A percentile compares a stretch with the other conserved stretches of the same genome.
Conservation (phyloP, 2,888 invertebrate genomes). For the Asteroscopus sphinx region DNA sequence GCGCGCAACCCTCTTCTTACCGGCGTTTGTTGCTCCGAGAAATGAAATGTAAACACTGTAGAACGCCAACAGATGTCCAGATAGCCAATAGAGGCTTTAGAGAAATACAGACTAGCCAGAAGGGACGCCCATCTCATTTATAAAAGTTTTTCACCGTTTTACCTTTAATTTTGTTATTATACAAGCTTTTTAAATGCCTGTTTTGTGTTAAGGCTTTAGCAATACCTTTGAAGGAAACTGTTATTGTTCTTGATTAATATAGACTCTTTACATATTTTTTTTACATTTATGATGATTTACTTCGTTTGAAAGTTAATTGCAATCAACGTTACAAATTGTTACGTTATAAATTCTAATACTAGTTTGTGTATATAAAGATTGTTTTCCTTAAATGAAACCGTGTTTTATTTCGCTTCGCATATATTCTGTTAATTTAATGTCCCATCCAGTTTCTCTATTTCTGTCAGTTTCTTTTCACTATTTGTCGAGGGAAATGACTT, state of each 20-base stretch:
- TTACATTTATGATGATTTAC: no score
- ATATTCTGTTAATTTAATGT: constrained; percentile 18
- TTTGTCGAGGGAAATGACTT: constrained; percentile 87
- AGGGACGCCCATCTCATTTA: constrained; percentile 48
- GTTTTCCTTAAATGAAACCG: background rate
- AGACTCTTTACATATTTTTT: no score
- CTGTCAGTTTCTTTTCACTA: constrained; percentile 72
- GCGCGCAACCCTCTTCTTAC: constrained; percentile 77
- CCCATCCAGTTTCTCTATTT: constrained; percentile 68
- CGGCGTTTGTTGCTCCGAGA: constrained; percentile 84
- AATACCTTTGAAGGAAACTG: background rate
- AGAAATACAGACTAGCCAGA: constrained; percentile 68
- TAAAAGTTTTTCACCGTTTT: background rate
- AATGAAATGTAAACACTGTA: constrained; percentile 88
- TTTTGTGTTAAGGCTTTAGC: background rate
- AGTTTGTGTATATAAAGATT: background rate
- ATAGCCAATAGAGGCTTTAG: constrained; percentile 83
- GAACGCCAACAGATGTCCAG: constrained; percentile 87
- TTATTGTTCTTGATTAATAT: no score
- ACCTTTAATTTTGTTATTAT: background rate
- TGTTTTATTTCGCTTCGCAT: constrained; percentile 16
- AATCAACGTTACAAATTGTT: no score
- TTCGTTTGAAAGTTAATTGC: no score
- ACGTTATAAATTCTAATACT: no score
- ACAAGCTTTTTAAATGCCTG: background rate